These are phyloP conservation scores for Nasonia longicornis DNA, from an alignment of 1,140 invertebrate genomes.

Conservation along the genomic window DNA sequence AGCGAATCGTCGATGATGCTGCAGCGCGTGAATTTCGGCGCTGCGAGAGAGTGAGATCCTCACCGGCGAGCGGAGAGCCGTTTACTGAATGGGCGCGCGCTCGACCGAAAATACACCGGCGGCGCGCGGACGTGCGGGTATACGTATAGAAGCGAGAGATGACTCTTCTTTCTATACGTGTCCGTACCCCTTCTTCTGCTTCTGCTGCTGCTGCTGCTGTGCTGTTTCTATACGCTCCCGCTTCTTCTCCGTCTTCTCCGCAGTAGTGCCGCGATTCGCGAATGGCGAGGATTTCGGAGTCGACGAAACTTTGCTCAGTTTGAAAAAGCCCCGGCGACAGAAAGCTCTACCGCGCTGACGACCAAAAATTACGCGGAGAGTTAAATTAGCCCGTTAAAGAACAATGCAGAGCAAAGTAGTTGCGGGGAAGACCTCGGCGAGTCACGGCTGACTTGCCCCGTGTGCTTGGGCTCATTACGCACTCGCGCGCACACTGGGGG, in stretches of 20 bases:
- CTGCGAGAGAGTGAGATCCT: slow-evolving; percentile 3
- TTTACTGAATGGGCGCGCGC: slow-evolving; percentile 4
- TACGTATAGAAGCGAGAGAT: slow-evolving; percentile 10
- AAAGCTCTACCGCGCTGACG: too few relatives aligned
- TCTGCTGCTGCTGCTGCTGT: slow-evolving; percentile 36
- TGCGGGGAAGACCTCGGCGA: not conserved
- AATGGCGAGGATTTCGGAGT: not conserved
- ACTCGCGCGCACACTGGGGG: not conserved
- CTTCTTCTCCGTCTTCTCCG: slow-evolving; percentile 29
- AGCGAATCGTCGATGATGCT: not conserved
- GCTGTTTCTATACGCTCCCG: slow-evolving; percentile 17
- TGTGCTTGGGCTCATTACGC: not conserved
- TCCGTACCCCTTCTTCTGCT: slow-evolving; percentile 13
- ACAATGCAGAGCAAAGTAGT: not conserved
- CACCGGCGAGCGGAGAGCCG: slow-evolving; percentile 35
- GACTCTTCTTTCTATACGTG: slow-evolving; percentile 4
- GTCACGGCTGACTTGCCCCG: not conserved
- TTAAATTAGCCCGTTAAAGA: not conserved
- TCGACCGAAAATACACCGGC: slow-evolving; percentile 33
- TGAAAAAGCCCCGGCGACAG: too few relatives aligned
- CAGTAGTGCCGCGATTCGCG: not conserved
- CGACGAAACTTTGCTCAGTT: too few relatives aligned
- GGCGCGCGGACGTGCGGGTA: slow-evolving; percentile 31
- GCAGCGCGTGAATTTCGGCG: not conserved
- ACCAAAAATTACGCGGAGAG: too few relatives aligned